Conservation (phyloP, 1,140 invertebrate species). For the Scylla paramamosain region DNA sequence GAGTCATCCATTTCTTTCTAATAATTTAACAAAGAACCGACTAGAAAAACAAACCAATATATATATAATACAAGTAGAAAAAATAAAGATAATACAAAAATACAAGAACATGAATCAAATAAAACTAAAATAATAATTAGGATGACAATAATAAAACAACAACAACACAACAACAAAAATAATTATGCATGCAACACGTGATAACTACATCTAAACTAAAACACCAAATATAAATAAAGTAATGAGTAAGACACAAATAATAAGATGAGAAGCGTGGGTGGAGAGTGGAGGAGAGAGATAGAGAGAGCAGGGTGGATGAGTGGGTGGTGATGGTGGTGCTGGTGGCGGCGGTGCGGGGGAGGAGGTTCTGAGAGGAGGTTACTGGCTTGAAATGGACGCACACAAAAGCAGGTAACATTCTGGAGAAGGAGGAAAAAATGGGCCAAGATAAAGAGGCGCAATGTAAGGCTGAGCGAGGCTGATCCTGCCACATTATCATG, state of each 20-base stretch:
- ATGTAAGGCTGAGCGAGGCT: not conserved
- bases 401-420: constrained; percentile 10
- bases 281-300: not conserved
- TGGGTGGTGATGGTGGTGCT: not conserved
- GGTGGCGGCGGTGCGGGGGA: not conserved
- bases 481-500: constrained; percentile 54
- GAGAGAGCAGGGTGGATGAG: not conserved
- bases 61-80: not conserved
- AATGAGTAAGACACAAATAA: not conserved
- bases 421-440: not conserved
- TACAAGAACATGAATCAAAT: too few species aligned
- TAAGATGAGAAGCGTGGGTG: not conserved
- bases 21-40: too few species aligned
- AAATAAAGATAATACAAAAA: too few species aligned
- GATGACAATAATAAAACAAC: too few species aligned
- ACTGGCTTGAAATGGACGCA: not conserved
- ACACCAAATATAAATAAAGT: too few species aligned
- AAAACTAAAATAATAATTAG: too few species aligned
- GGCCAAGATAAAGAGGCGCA: constrained; percentile 8
- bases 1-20: too few species aligned
- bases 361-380: not conserved
- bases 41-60: not conserved
- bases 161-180: too few species aligned
- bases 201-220: too few species aligned
- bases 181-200: too few species aligned